phyloP scores from a whole-genome alignment of 2,113 vertebrate species.

The Nothobranchius furzeri region DNA sequence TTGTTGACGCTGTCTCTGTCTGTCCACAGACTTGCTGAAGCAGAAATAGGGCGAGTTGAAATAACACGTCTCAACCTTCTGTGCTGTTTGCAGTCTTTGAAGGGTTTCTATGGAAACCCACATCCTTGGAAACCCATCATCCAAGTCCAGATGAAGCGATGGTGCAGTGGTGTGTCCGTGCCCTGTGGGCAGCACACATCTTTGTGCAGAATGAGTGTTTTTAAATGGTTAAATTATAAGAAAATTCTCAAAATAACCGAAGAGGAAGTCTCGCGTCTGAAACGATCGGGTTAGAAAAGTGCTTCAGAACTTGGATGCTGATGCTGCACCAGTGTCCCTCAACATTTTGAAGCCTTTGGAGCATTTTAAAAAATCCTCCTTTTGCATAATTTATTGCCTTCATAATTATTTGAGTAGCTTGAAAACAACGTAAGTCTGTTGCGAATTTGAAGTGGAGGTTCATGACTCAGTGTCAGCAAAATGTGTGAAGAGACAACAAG shows the following conservation, averaged over 20 bases:
- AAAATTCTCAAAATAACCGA: too few species aligned
- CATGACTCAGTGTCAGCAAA: slow-evolving; percentile 38
- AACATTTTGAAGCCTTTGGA: background rate
- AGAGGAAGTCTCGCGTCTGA: slow-evolving; percentile 25
- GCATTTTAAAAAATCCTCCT: slow-evolving; percentile 17
- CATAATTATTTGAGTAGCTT: background rate
- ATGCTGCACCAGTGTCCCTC: slow-evolving; percentile 5
- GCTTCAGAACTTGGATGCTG: slow-evolving; percentile 22
- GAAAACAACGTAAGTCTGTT: slow-evolving; percentile 37
- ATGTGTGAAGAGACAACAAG: slow-evolving; percentile 27
- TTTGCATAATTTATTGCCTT: slow-evolving; percentile 61
- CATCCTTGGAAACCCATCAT: slow-evolving; percentile 62
- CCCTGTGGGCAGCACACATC: slow-evolving; percentile 25
- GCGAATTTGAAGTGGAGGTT: slow-evolving; percentile 22
- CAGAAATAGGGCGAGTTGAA: slow-evolving; percentile 37
- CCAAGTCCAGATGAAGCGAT: slow-evolving; percentile 62
- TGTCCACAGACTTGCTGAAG: slow-evolving; percentile 2
- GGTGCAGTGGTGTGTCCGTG: slow-evolving; percentile 39
- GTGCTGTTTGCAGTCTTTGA: slow-evolving; percentile 57
- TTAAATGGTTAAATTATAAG: slow-evolving; percentile 2
- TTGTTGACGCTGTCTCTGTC: slow-evolving; percentile 1
- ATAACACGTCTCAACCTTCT: slow-evolving; percentile 58
- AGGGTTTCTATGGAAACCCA: slow-evolving; percentile 72
- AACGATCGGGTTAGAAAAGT: background rate
- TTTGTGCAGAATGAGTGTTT: slow-evolving; percentile 19